Base-by-base conservation (phyloP, 2,797 vertebrate species). In the Sylvilagus floridanus region DNA sequence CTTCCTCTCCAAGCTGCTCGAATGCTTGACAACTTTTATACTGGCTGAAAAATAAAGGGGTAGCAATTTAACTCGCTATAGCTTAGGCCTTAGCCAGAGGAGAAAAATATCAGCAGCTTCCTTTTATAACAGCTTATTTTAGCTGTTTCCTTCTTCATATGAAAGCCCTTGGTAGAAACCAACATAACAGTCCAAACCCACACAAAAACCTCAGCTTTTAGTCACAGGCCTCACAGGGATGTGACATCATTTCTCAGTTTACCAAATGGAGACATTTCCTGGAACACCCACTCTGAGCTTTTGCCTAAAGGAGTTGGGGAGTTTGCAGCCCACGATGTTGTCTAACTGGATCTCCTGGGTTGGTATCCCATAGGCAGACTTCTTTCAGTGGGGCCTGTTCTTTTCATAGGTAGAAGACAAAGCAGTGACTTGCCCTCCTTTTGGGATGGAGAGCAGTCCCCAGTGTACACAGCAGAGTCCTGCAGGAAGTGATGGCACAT, bases 161-260 rank as follows among this genome's bases (percentile, higher is more conserved):
- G 69, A 73, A 88, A 90, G 65, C 24, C 63, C 26, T 47, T 54
- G 62, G 47, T 82, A 87, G 90, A 96, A 84, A 79, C 91, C 77
- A 94, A 69, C 50, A n/a, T 32, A 26, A 68, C 19, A 89, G 62
- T 30, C 30, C 30, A 42, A 50, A 28, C 63, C 87, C 84, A 93
- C 92, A 93, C 17, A 79, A 26, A 95, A 95, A 47, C 87, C 92
- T 96, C 89, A 92, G 90, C 37, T 96, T 95, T 97, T 84, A 94
- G 94, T 97, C 95, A 95, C 84, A 84, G 32, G 84, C 94, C 95
- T 95, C 32, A 7, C 35, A 88, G 88, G 75, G 66, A 94, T 66
- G 77, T 96, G 77, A 91, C 54, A 63, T 94, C 90, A 92, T 79
- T 86, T 93, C 50, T 91, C 85, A 82, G 89, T 88, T 90, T 90